phyloP scores from a whole-genome alignment of 2,888 invertebrate genomes.

The Drosophila cracens region DNA sequence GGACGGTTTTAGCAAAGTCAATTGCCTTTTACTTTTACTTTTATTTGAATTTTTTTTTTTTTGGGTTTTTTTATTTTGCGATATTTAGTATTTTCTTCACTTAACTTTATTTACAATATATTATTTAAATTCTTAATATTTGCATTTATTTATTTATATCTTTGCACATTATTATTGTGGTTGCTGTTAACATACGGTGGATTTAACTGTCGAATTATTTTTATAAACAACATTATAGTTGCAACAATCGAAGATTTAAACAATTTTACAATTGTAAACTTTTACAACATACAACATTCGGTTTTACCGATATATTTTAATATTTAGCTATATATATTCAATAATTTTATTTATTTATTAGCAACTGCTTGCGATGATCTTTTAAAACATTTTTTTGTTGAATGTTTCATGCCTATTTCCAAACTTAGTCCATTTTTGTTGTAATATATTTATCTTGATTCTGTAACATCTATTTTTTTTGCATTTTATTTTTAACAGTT shows the following conservation, averaged over 20 bases:
- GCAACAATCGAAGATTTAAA: conserved; percentile 35
- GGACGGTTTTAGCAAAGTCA: conserved; percentile 16
- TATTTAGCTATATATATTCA: not conserved
- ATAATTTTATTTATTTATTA: not conserved
- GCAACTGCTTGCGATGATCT: not conserved
- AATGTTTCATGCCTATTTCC: not conserved
- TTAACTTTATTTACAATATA: conserved; percentile 1
- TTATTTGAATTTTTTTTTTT: not conserved
- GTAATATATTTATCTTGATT: not conserved
- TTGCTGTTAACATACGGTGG: conserved; percentile 62
- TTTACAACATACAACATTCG: not conserved
- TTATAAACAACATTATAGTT: conserved; percentile 58
- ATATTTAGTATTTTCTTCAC: not conserved
- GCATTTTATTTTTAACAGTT: not conserved
- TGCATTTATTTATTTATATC: conserved; percentile 16
- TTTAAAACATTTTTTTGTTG: not conserved
- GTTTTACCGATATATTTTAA: not conserved
- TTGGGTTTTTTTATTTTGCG: not conserved
- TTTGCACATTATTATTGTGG: conserved; percentile 28
- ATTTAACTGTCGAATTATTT: conserved; percentile 55
- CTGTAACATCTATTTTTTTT: not conserved
- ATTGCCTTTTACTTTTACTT: conserved; percentile 22
- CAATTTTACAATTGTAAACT: not conserved
- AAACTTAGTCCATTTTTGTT: conserved; percentile 2
- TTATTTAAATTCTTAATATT: not conserved